Evolutionary conservation across 1,140 invertebrate genomes (phyloP), one percentile per base, ranked within the genome.

Genomic region (Chionoecetes opilio): DNA sequence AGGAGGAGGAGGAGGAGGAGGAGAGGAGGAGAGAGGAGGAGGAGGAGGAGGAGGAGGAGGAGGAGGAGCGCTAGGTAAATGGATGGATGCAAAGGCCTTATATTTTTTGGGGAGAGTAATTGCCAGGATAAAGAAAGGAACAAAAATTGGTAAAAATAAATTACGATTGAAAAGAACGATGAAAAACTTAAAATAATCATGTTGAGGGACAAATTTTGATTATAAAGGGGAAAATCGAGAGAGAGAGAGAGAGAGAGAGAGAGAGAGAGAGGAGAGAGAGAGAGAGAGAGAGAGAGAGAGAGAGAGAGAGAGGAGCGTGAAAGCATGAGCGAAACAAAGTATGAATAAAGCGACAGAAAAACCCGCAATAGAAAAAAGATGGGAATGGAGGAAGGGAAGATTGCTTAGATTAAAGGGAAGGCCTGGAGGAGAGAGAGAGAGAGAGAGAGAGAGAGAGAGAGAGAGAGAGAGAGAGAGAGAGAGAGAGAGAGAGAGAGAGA

Each of bases 401-500:
- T 9, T 6, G 37, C 8, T 35, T 32, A n/a, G 8, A 89, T 6
- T 9, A 37, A 89, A 32, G 35, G 34, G 29, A 37, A 37, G 31
- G 31, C n/a, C n/a, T 32, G n/a, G 87, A 89, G 35, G 35, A 35
- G 35, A 89, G 34, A 34, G 35, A 41, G 37, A 37, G 8, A 37
- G 35, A 41, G 38, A 91, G 41, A 53, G 31, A 32, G 41, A 41
- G 31, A 31, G 41, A 37, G 38, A 31, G 31, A 90, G 29, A 38
- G 29, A 46, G 35, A 90, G 29, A 46, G 29, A 46, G 35, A 90
- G 35, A 46, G 38, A 46, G 38, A 90, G 88, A 46, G 38, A 90
- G 88, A 90, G 88, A 90, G 38, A 46, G 38, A 46, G 34, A 46
- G 34, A 46, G 88, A 35, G 89, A 91, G 41, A 91, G 89, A 53